Percentiles rank a stretch among this genome's conserved stretches.
Evolutionary conservation across 2,888 invertebrate genomes (phyloP).

Genomic region (Caenorhabditis sinica): DNA sequence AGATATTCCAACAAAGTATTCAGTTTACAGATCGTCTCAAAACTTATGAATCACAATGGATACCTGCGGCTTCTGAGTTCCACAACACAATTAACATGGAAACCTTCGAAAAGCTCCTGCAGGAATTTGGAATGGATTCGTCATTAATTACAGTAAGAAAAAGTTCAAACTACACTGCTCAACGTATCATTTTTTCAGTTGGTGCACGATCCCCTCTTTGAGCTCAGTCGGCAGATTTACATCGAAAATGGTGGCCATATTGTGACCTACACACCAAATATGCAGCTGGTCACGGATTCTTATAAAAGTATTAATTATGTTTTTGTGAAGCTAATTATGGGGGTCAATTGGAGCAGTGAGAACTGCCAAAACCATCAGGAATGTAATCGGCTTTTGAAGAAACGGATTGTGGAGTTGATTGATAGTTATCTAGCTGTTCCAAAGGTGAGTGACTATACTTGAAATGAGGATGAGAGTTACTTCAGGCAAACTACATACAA

Average conservation of each 20-base stretch:
- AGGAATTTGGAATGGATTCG: neutral
- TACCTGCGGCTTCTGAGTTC: neutral
- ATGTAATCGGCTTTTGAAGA: neutral
- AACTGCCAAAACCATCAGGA: neutral
- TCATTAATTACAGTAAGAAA: neutral
- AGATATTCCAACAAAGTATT: neutral
- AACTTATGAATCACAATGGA: neutral
- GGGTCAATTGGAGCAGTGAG: neutral
- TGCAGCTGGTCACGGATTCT: neutral
- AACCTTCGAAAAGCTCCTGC: neutral
- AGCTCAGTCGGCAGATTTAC: neutral
- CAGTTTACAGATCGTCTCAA: neutral
- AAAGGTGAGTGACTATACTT: neutral
- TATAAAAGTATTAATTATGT: neutral
- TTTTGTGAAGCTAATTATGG: neutral
- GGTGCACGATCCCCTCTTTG: neutral
- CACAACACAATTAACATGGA: neutral
- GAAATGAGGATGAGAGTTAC: neutral
- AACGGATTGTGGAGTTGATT: neutral
- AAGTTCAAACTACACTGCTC: neutral
- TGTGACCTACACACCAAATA: neutral
- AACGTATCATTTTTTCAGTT: neutral
- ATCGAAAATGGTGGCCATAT: neutral
- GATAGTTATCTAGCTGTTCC: neutral
- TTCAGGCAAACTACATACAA: neutral